Evolutionary conservation across 2,113 vertebrate genomes (phyloP).

Genomic region (Oncorhynchus kisutch): DNA sequence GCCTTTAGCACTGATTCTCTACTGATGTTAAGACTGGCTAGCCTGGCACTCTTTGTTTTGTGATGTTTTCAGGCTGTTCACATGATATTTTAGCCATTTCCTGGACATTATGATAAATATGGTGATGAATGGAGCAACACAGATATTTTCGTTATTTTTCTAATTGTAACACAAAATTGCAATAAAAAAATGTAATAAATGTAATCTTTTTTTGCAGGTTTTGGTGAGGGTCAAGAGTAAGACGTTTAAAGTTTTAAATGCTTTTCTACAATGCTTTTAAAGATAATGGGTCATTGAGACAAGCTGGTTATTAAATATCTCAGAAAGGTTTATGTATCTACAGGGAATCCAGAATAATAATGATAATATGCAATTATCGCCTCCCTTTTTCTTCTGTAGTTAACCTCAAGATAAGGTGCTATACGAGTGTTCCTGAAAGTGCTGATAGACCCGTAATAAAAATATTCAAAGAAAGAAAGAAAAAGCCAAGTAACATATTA

Average conservation of each 20-base stretch:
- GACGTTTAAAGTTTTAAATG: not conserved
- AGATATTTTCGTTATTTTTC: not conserved
- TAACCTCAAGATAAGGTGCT: constrained; percentile 59
- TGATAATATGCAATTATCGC: constrained; percentile 96
- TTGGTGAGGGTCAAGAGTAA: not conserved
- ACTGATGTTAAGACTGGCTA: not conserved
- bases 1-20: not conserved
- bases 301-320: constrained; percentile 83
- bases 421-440: constrained; percentile 55
- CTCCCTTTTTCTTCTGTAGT: constrained; percentile 81
- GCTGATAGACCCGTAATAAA: constrained; percentile 39
- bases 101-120: not conserved
- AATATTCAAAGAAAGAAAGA: constrained; percentile 19
- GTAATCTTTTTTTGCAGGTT: not conserved
- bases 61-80: not conserved
- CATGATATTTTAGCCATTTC: not conserved
- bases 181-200: not conserved
- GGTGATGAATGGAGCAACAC: not conserved
- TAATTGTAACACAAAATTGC: not conserved
- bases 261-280: not conserved
- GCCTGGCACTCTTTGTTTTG: not conserved
- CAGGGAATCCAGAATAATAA: constrained; percentile 88
- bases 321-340: constrained; percentile 75
- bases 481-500: constrained; percentile 30
- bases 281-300: constrained; percentile 50